A percentile compares a stretch with the other conserved stretches of the same genome.
These are phyloP conservation scores for Poecile montanus DNA, from an alignment of 2,797 vertebrate species.

Conservation along the genomic window DNA sequence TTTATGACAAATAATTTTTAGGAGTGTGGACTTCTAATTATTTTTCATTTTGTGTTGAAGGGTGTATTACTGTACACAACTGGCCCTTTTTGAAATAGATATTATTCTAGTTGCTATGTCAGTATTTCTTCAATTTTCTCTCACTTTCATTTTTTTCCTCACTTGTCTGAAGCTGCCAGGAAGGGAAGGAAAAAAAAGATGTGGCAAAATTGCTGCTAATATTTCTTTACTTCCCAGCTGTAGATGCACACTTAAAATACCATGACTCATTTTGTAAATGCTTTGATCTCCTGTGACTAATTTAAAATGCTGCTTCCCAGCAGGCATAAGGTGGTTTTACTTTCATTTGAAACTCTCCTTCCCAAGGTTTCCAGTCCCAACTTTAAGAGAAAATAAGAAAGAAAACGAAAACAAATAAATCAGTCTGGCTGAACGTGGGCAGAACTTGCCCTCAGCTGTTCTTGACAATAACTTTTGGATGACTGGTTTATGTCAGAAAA, in stretches of 20 bases:
- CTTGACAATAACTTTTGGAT: not conserved
- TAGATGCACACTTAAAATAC: not conserved
- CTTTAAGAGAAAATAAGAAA: not conserved
- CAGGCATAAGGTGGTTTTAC: not conserved
- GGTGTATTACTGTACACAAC: not conserved
- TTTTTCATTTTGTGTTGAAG: not conserved
- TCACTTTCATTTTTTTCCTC: not conserved
- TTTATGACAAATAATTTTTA: not conserved
- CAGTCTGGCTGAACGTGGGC: not conserved
- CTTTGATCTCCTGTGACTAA: conserved; percentile 40
- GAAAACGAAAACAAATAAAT: not conserved
- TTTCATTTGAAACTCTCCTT: conserved; percentile 17
- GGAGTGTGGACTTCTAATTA: not conserved
- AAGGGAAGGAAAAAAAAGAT: not conserved
- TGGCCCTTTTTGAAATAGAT: not conserved
- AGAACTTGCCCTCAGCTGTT: not conserved
- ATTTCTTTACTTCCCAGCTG: not conserved
- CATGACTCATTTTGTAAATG: conserved; percentile 13
- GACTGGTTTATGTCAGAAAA: not conserved
- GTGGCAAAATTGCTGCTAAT: conserved; percentile 3
- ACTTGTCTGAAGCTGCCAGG: not conserved
- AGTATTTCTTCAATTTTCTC: not conserved
- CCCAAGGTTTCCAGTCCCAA: not conserved
- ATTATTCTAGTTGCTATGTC: not conserved
- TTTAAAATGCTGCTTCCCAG: conserved; percentile 12